A percentile compares a stretch with the other conserved stretches of the same genome.
Conservation (phyloP, 2,888 invertebrate species). For the Aquatica leii region DNA sequence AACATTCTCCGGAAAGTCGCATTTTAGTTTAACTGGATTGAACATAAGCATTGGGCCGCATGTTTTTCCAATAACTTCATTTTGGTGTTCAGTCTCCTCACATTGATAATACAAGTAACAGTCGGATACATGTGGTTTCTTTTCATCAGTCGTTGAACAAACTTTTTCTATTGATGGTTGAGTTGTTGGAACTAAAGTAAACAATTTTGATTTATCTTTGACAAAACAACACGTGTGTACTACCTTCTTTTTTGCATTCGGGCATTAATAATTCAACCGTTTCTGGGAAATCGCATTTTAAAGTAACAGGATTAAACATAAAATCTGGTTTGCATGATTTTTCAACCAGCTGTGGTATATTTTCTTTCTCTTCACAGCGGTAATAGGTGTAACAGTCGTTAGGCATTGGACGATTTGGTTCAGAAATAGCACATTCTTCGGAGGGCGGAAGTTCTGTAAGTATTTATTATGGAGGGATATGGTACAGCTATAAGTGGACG, state of each 20-base stretch:
- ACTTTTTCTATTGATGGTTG: too few species aligned
- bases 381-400: slow-evolving; percentile 74
- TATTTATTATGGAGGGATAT: too few species aligned
- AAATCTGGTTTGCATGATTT: slow-evolving; percentile 72
- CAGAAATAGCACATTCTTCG: not conserved
- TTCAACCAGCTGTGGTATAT: slow-evolving; percentile 60
- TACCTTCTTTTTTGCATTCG: too few species aligned
- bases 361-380: slow-evolving; percentile 67
- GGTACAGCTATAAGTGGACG: too few species aligned
- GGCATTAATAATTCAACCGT: too few species aligned
- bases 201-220: too few species aligned
- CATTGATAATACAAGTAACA: not conserved
- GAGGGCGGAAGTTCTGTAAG: not conserved
- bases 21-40: not conserved
- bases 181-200: too few species aligned
- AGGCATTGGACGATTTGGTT: slow-evolving; percentile 49
- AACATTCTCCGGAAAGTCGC: slow-evolving; percentile 1
- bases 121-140: not conserved
- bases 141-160: not conserved
- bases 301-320: slow-evolving; percentile 71
- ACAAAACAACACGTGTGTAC: too few species aligned
- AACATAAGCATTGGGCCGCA: slow-evolving; percentile 4
- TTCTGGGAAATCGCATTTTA: slow-evolving; percentile 61
- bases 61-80: not conserved
- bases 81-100: not conserved